Evolutionary conservation across 2,113 vertebrate species (phyloP).

Genomic region (Barbus barbus): DNA sequence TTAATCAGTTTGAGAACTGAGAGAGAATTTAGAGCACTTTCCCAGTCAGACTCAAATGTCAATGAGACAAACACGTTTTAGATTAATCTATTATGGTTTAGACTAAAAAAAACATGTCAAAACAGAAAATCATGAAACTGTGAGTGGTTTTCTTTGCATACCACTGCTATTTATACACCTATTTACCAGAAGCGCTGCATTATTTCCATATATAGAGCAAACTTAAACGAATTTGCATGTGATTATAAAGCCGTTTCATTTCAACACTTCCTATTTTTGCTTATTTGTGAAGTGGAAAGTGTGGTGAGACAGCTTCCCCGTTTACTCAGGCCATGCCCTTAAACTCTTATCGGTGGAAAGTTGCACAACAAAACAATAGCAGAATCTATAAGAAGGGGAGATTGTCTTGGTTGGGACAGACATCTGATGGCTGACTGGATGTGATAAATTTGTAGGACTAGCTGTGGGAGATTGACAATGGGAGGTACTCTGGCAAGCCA

Average conservation of each 20-base stretch:
- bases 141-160: not conserved
- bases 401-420: not conserved
- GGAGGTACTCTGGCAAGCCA: slow-evolving; percentile 34
- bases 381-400: not conserved
- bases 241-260: slow-evolving; percentile 15
- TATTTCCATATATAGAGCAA: not conserved
- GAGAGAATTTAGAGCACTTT: not conserved
- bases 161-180: slow-evolving; percentile 19
- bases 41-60: not conserved
- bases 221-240: slow-evolving; percentile 39
- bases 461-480: slow-evolving; percentile 15
- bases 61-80: not conserved
- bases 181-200: not conserved
- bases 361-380: slow-evolving; percentile 2
- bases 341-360: slow-evolving; percentile 22
- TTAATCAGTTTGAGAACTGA: not conserved
- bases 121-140: not conserved
- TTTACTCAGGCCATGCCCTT: slow-evolving; percentile 31
- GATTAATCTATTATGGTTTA: not conserved
- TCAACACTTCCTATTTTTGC: slow-evolving; percentile 56
- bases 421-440: not conserved
- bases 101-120: not conserved
- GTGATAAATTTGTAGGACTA: not conserved
- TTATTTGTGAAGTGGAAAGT: slow-evolving; percentile 54
- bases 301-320: slow-evolving; percentile 57